A percentile compares a stretch with the other conserved stretches of the same genome.
Evolutionary conservation across 1,140 invertebrate species (phyloP).

Genomic region (Plectrocnemia conspersa): DNA sequence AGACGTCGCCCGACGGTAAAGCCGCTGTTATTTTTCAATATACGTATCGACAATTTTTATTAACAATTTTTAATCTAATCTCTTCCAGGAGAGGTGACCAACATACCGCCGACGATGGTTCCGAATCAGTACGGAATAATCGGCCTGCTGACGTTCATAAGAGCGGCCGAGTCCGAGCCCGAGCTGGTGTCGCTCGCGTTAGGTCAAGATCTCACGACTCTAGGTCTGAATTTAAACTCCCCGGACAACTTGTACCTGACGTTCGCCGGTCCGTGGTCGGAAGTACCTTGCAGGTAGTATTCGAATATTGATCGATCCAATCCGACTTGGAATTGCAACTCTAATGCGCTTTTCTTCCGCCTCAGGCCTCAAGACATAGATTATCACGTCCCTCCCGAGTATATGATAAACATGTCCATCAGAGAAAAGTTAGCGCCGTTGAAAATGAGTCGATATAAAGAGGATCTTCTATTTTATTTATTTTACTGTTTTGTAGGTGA

Average conservation of each 20-base stretch:
- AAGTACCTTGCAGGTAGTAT: slow-evolving; percentile 83
- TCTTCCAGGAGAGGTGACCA: slow-evolving; percentile 82
- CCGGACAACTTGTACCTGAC: slow-evolving; percentile 94
- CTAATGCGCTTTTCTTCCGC: slow-evolving; percentile 16
- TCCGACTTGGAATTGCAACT: neutral
- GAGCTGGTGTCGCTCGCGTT: slow-evolving; percentile 92
- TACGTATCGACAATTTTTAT: slow-evolving; percentile 4
- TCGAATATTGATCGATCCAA: neutral
- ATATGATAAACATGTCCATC: slow-evolving; percentile 90
- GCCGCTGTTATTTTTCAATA: neutral
- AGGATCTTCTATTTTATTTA: slow-evolving; percentile 98
- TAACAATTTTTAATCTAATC: slow-evolving; percentile 20
- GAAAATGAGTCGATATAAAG: slow-evolving; percentile 94
- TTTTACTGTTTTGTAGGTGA: slow-evolving; percentile 99
- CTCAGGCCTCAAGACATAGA: slow-evolving; percentile 94
- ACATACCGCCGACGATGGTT: slow-evolving; percentile 97
- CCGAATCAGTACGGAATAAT: slow-evolving; percentile 99
- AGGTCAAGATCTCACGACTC: slow-evolving; percentile 93
- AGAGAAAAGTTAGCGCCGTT: slow-evolving; percentile 92
- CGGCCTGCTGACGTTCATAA: slow-evolving; percentile 93
- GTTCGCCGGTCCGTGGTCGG: slow-evolving; percentile 97
- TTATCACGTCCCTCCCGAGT: slow-evolving; percentile 97
- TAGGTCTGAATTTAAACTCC: slow-evolving; percentile 97
- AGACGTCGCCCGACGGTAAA: slow-evolving; percentile 88
- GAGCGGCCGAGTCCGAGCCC: slow-evolving; percentile 93